A percentile compares a stretch with the other conserved stretches of the same genome.
Conservation (phyloP, 2,113 vertebrate species). For the Gasterosteus aculeatus region DNA sequence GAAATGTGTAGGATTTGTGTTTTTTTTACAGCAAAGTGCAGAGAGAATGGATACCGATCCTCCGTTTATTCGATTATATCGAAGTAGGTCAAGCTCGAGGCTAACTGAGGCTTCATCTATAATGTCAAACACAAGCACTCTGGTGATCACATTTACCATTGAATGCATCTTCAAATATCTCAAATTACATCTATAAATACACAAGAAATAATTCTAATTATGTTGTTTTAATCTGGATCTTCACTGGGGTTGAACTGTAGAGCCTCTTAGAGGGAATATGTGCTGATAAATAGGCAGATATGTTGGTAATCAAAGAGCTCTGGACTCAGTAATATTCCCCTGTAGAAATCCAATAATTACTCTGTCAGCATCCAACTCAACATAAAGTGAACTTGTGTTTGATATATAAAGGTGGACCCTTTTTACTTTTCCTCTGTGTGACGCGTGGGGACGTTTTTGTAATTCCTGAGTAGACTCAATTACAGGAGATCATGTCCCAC, state of each 20-base stretch:
- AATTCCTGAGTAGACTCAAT: constrained; percentile 42
- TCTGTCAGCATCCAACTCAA: background rate
- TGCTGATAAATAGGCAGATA: background rate
- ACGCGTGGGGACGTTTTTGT: background rate
- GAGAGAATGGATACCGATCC: background rate
- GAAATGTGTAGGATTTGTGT: background rate
- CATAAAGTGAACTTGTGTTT: constrained; percentile 10
- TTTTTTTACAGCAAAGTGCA: constrained; percentile 4
- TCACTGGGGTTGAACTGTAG: background rate
- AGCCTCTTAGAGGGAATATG: background rate
- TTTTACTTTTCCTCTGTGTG: constrained; percentile 16
- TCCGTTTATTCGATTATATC: background rate
- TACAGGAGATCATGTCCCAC: constrained; percentile 30
- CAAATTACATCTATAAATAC: background rate
- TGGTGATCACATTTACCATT: background rate
- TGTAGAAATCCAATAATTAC: background rate
- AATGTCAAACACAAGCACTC: background rate
- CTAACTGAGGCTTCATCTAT: background rate
- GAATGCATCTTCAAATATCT: background rate
- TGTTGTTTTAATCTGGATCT: background rate
- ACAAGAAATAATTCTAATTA: background rate
- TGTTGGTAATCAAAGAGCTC: background rate
- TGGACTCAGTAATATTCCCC: background rate
- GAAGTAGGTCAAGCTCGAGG: background rate
- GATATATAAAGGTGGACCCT: constrained; percentile 1